A percentile compares a stretch with the other conserved stretches of the same genome.
phyloP scores from a whole-genome alignment of 2,888 invertebrate genomes.

The Antheraea assamensis region DNA sequence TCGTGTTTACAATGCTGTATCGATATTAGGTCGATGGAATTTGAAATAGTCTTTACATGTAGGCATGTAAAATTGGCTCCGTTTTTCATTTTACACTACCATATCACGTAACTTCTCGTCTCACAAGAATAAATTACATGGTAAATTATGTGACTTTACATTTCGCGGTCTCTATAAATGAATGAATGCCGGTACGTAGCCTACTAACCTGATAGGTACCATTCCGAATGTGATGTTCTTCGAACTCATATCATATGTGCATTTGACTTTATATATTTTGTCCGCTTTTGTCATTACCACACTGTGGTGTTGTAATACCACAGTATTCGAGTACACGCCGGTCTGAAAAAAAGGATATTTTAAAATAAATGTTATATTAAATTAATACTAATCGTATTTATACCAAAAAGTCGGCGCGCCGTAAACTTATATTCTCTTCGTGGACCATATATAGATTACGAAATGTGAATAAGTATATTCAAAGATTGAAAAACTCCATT shows the following conservation, averaged over 20 bases:
- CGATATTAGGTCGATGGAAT: conserved; percentile 56
- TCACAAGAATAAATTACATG: conserved; percentile 52
- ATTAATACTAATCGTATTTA: background rate
- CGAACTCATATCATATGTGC: conserved; percentile 97
- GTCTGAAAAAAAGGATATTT: conserved; percentile 86
- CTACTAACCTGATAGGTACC: conserved; percentile 94
- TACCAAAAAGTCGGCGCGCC: too few relatives aligned
- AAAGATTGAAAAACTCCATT: too few relatives aligned
- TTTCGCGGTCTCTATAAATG: conserved; percentile 35
- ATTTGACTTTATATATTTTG: conserved; percentile 97
- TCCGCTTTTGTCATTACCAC: conserved; percentile 98
- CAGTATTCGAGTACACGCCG: conserved; percentile 96
- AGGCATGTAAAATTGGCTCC: conserved; percentile 49
- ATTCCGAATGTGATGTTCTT: conserved; percentile 98
- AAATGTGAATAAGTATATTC: too few relatives aligned
- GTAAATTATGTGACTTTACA: conserved; percentile 41
- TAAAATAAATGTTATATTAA: background rate
- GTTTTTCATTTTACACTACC: conserved; percentile 51
- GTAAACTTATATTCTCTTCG: too few relatives aligned
- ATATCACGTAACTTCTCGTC: conserved; percentile 53
- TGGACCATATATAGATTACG: too few relatives aligned
- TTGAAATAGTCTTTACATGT: conserved; percentile 50
- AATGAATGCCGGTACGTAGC: conserved; percentile 25
- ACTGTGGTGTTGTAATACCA: conserved; percentile 96
- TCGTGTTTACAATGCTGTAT: conserved; percentile 55